Base-by-base conservation (phyloP, 2,797 vertebrate genomes). In the Buphagus erythrorhynchus region DNA sequence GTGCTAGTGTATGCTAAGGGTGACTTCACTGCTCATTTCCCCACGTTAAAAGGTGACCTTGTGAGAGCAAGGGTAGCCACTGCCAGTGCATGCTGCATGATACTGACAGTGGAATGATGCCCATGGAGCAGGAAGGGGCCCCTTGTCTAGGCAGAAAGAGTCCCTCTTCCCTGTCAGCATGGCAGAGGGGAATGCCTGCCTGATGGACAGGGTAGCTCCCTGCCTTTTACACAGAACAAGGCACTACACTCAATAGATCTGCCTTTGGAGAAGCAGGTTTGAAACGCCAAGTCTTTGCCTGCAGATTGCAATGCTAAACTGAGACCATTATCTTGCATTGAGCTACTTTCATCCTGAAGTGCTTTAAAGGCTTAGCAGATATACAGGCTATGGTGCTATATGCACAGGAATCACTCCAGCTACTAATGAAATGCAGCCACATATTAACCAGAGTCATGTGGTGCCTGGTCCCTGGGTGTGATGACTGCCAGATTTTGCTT, bases 381-480 rank as follows among this genome's bases (percentile, higher is more conserved):
- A 95, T 21, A 79, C 36, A 59, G 75, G 26, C 69, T 91, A 22
- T 83, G 88, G 79, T 91, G 73, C 86, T 92, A 72, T 83, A 93
- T 38, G 73, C 43, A 69, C 54, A 93, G 75, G 65, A 92, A 93
- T 92, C 72, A 54, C 75, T 92, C 78, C 80, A 94, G 63, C 74
- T 63, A 20, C 74, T 94, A 93, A 93, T 93, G 83, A 96, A 96
- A 94, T 92, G 92, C 90, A 92, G 78, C 61, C 72, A 87, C 84
- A 57, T 87, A 92, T 94, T 94, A 93, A 88, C 48, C 31, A 75
- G 71, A 86, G 68, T 61, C 10, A 3, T 63, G 58, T 36, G 57
- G 57, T 75, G 58, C 73, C 71, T 92, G 65, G 49, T 91, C 63
- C 42, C 84, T 71, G 74, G 42, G 49, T 7, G 2, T 71, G 61